Evolutionary conservation across 2,888 invertebrate species (phyloP).

Genomic region (Dorcus parallelipipedus): DNA sequence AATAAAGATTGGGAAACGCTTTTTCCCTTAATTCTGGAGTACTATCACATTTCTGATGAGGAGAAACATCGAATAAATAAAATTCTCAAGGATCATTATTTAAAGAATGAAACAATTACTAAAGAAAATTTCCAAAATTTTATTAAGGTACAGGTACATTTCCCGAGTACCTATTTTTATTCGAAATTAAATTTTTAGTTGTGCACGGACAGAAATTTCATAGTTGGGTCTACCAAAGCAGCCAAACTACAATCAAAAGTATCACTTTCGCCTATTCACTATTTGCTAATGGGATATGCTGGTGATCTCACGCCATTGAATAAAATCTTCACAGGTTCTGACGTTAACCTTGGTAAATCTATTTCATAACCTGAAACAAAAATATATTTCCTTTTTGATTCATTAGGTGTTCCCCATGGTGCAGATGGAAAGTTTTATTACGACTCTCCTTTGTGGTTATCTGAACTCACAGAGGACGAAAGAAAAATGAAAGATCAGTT

Average conservation of each 20-base stretch:
- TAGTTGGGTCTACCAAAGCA: slow-evolving; percentile 31
- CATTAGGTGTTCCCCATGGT: slow-evolving; percentile 9
- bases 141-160: slow-evolving; percentile 30
- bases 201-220: slow-evolving; percentile 50
- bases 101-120: slow-evolving; percentile 28
- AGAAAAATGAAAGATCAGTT: slow-evolving; percentile 9
- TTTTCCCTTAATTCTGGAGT: slow-evolving; percentile 33
- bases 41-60: slow-evolving; percentile 33
- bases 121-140: slow-evolving; percentile 30
- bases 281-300: slow-evolving; percentile 37
- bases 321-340: not conserved
- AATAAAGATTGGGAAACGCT: slow-evolving; percentile 35
- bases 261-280: slow-evolving; percentile 55
- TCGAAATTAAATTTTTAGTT: slow-evolving; percentile 52
- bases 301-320: not conserved
- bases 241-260: slow-evolving; percentile 31
- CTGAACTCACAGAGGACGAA: not conserved
- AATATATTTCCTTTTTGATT: not conserved
- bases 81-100: slow-evolving; percentile 43
- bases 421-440: slow-evolving; percentile 9
- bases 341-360: not conserved
- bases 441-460: not conserved
- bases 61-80: slow-evolving; percentile 36
- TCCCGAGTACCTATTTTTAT: slow-evolving; percentile 45
- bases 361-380: not conserved